Evolutionary conservation across 2,113 vertebrate genomes (phyloP), one percentile per base, ranked within the genome.

Genomic region (Plectropomus leopardus): DNA sequence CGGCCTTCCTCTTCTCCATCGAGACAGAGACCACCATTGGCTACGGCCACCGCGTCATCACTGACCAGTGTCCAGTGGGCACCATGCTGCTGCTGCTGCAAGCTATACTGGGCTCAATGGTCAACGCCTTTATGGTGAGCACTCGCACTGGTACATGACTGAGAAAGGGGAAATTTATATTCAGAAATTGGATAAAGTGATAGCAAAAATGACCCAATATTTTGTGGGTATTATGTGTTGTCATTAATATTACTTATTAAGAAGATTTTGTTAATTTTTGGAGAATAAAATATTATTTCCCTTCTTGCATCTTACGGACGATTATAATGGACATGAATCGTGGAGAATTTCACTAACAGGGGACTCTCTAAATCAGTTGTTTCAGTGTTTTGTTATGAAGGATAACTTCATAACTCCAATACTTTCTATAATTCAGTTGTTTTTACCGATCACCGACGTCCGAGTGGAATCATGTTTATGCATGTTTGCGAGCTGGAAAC

Each of bases 11-110:
- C 58, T 98, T 99, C 93, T 99, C 98, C 94, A 99, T 99, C 65
- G 97, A 98, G 94, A 99, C 98, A 0, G 97, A 99, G 93, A 98
- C 98, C 65, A 98, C 98, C 88, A 99, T 99, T 4, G 98, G 98
- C 73, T 99, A 99, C 15, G 98, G 98, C 19, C 95, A 98, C 94
- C 95, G 98, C 0, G 98, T 98, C 92, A 99, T 99, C 94, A 98
- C 98, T 0, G 98, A 99, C 94, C 95, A 96, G 92, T 99, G 98
- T 60, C 98, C 98, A 0, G 97, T 98, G 87, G 98, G 98, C 69
- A 99, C 97, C 81, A 96, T 97, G 88, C 94, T 99, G 78, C 95
- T 99, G 80, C 93, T 99, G 83, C 95, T 99, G 36, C 98, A 99
- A 66, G 98, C 98, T 87, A 99, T 99, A 88, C 94, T 99, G 92